phyloP scores from a whole-genome alignment of 1,140 invertebrate species.

The Brachionus koreanus region DNA sequence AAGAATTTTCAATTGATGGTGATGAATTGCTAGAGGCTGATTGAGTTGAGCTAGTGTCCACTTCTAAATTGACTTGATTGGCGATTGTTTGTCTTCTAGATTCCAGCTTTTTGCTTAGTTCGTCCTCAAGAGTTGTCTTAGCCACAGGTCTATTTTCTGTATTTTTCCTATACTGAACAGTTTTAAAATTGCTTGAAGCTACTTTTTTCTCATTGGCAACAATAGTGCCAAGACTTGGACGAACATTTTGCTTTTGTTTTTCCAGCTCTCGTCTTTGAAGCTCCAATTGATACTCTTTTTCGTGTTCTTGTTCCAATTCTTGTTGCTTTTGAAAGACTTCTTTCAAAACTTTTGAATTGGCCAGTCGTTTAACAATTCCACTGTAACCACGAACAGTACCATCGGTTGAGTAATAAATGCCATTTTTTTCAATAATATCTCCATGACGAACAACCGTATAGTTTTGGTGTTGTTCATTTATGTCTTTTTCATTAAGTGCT shows the following conservation, averaged over 20 bases:
- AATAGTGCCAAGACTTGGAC: not conserved
- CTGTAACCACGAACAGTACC: constrained; percentile 33
- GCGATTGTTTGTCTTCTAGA: not conserved
- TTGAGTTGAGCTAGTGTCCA: constrained; percentile 1
- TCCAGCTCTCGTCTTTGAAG: constrained; percentile 3
- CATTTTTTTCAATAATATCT: constrained; percentile 45
- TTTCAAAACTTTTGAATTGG: constrained; percentile 19
- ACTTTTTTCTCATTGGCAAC: constrained; percentile 17
- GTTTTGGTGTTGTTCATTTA: constrained; percentile 32
- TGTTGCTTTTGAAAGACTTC: constrained; percentile 38
- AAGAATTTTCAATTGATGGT: not conserved
- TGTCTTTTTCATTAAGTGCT: constrained; percentile 9
- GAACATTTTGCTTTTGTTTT: constrained; percentile 1
- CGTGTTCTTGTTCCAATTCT: not conserved
- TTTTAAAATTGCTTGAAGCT: not conserved
- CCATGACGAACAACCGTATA: constrained; percentile 27
- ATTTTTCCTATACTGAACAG: constrained; percentile 14
- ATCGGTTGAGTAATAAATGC: constrained; percentile 37
- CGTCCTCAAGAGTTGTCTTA: not conserved
- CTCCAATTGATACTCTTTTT: constrained; percentile 26
- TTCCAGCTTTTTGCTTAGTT: constrained; percentile 18
- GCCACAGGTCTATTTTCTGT: not conserved
- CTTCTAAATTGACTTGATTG: not conserved
- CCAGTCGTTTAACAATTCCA: constrained; percentile 25
- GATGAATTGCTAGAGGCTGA: not conserved